A percentile compares a stretch with the other conserved stretches of the same genome.
phyloP scores from a whole-genome alignment of 2,113 vertebrate genomes.

The Crypturellus undulatus region DNA sequence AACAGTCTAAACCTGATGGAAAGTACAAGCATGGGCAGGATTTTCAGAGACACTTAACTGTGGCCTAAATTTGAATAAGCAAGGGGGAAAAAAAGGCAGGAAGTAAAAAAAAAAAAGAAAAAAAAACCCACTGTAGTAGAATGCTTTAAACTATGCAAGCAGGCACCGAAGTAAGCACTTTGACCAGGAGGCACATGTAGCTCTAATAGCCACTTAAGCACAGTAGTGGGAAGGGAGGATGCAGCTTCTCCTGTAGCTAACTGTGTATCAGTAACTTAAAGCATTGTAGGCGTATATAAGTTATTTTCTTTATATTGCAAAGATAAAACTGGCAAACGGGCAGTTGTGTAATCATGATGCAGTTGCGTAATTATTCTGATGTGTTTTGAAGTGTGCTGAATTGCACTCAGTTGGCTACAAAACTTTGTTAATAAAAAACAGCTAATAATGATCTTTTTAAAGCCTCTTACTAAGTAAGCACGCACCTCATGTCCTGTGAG shows the following conservation, averaged over 20 bases:
- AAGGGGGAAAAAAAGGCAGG: background rate
- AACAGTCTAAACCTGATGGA: background rate
- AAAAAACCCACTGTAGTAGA: background rate
- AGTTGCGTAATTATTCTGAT: background rate
- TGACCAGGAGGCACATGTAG: accelerated
- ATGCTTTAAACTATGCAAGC: background rate
- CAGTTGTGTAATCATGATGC: background rate
- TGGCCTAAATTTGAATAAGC: background rate
- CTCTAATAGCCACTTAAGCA: background rate
- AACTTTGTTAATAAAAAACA: background rate
- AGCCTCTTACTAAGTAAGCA: background rate
- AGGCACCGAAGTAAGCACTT: accelerated
- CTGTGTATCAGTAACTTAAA: background rate
- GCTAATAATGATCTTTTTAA: background rate
- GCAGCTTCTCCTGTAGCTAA: background rate
- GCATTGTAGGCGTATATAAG: no score
- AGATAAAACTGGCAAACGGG: background rate
- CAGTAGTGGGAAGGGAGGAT: background rate
- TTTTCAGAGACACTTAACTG: background rate
- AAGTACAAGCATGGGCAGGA: background rate
- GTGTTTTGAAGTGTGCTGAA: background rate
- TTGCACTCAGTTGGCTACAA: background rate
- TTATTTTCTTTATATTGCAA: background rate
- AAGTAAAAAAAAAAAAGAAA: no score
- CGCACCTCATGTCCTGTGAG: background rate